A percentile compares a stretch with the other conserved stretches of the same genome.
These are phyloP conservation scores for Drosophila kuntzei DNA, from an alignment of 2,888 invertebrate genomes.

Conservation along the genomic window DNA sequence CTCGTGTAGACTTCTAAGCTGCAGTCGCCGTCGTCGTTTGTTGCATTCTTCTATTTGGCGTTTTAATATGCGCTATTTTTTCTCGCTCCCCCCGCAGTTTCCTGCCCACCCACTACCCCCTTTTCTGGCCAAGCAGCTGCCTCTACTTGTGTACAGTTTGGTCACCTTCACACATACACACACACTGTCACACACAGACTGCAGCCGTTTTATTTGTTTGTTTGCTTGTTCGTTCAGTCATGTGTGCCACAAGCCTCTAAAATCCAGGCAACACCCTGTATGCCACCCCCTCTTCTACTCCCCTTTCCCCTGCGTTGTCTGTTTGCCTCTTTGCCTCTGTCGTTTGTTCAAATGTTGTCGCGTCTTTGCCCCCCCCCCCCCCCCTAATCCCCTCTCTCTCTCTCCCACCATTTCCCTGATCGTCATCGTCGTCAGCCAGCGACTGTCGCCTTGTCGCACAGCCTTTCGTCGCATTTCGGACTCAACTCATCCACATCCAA, in stretches of 20 bases:
- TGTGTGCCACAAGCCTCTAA: constrained; percentile 63
- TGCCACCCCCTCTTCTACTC: neutral
- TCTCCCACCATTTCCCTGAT: neutral
- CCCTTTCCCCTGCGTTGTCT: constrained; percentile 46
- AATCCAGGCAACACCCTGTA: constrained; percentile 32
- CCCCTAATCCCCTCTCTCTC: neutral
- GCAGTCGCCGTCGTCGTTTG: constrained; percentile 51
- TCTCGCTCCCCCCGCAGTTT: constrained; percentile 35
- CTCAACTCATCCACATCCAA: constrained; percentile 15
- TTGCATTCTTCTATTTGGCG: constrained; percentile 77
- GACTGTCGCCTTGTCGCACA: constrained; percentile 64
- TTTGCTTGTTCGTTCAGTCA: constrained; percentile 74
- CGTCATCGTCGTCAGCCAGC: constrained; percentile 18
- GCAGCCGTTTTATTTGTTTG: constrained; percentile 67
- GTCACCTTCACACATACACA: constrained; percentile 73
- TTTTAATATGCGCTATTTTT: constrained; percentile 78
- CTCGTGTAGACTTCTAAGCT: constrained; percentile 69
- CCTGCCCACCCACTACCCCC: neutral
- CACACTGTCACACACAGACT: constrained; percentile 12
- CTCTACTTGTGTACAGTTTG: constrained; percentile 59
- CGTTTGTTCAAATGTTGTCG: constrained; percentile 57
- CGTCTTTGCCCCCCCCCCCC: constrained; percentile 50
- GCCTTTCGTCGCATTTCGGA: constrained; percentile 73
- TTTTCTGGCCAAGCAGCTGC: constrained; percentile 21
- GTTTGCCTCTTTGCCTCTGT: constrained; percentile 74